Evolutionary conservation across 1,140 invertebrate species (phyloP).

Genomic region (Atta colombica): DNA sequence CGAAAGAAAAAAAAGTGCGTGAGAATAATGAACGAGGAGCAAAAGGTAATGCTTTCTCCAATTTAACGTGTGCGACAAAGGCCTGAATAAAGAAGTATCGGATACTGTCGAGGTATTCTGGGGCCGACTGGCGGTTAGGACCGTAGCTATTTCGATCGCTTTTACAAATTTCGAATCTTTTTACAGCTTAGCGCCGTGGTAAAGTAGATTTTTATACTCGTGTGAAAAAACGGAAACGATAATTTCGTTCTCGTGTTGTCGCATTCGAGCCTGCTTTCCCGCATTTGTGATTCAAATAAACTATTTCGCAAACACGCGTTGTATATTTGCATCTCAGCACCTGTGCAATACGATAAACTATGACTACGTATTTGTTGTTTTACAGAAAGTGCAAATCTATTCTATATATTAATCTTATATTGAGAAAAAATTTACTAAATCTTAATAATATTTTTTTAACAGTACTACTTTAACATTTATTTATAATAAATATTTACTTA

Average conservation of each 20-base stretch:
- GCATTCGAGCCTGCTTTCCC: slow-evolving; percentile 1
- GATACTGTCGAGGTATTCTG: not conserved
- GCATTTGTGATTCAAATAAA: slow-evolving; percentile 5
- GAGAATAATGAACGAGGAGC: not conserved
- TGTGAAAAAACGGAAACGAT: not conserved
- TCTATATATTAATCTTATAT: not conserved
- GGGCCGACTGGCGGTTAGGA: slow-evolving; percentile 25
- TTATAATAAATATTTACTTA: too few species aligned
- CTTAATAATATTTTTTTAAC: too few species aligned
- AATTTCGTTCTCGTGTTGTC: slow-evolving; percentile 19
- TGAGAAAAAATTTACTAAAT: too few species aligned
- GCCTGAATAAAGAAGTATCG: not conserved
- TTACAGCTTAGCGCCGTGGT: slow-evolving; percentile 51
- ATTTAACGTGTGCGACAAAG: slow-evolving; percentile 20
- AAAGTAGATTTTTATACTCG: slow-evolving; percentile 47
- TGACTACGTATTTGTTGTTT: slow-evolving; percentile 28
- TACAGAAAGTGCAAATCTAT: not conserved
- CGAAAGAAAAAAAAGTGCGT: slow-evolving; percentile 11
- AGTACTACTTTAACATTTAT: too few species aligned
- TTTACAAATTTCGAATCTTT: slow-evolving; percentile 57
- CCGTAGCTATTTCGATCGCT: slow-evolving; percentile 53
- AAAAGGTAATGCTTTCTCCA: slow-evolving; percentile 11
- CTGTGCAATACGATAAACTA: slow-evolving; percentile 21
- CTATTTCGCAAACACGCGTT: not conserved
- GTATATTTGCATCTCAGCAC: slow-evolving; percentile 13